Evolutionary conservation across 2,797 vertebrate species (phyloP), one percentile per base, ranked within the genome.

Genomic region (Chanos chanos): DNA sequence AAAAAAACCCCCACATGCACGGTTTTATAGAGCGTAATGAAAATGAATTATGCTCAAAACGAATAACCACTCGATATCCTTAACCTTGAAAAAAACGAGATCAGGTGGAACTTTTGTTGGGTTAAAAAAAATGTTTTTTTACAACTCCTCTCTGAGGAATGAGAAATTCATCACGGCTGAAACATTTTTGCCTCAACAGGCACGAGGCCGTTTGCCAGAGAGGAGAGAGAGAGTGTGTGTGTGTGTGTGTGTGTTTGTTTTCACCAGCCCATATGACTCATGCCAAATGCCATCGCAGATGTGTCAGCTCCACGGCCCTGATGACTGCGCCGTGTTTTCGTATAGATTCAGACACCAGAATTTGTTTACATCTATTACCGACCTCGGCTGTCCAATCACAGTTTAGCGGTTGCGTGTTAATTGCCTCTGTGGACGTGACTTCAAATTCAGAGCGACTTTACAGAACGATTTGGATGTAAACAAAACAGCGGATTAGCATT

Each of bases 301-400:
- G 27, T 44, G 34, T 34, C 37, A 47, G 64, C 68, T 61, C 59
- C 61, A 50, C 49, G 70, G 53, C 53, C 28, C 49, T 44, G 16
- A 24, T 61, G 52, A 76, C 68, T 68, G 61, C 31, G 51, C 16
- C 37, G 48, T 30, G 60, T 52, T 43, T 76, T 73, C 64, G 30
- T 64, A 67, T 62, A 66, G 34, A 37, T 15, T 24, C 50, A 59
- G 44, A 39, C 50, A 66, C 63, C 70, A 71, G 67, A 73, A 68
- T 76, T 73, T 73, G 67, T 76, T 76, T 73, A 68, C 74, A 76
- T 76, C 49, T 72, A 76, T 76, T 76, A 76, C 64, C n/a, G 51
- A 67, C 67, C 70, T 70, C 76, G 50, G 60, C 68, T 76, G 68
- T 76, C 71, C 75, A 75, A 75, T 69, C 61, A 67, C 50, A 61